These are phyloP conservation scores for Ischnura elegans DNA, from an alignment of 2,888 invertebrate species.

Conservation along the genomic window DNA sequence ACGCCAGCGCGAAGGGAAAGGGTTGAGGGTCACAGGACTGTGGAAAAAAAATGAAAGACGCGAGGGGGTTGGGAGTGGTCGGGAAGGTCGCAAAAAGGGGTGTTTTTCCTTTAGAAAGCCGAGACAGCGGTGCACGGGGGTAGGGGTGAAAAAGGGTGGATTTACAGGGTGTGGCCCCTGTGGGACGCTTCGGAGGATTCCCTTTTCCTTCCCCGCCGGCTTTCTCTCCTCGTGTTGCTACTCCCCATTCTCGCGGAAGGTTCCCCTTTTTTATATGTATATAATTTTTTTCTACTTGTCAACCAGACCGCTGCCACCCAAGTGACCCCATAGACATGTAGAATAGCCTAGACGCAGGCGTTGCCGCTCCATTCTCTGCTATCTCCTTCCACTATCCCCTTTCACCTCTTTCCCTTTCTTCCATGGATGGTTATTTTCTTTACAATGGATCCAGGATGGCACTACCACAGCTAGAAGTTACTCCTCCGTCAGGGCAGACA, in stretches of 20 bases:
- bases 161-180: conserved; percentile 56
- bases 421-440: conserved; percentile 44
- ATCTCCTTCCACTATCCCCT: conserved; percentile 9
- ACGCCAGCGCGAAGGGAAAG: conserved; percentile 17
- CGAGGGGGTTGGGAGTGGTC: conserved; percentile 32
- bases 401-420: neutral
- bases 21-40: conserved; percentile 30
- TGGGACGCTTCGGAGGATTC: conserved; percentile 65
- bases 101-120: conserved; percentile 61
- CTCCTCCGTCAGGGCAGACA: conserved; percentile 9
- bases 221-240: conserved; percentile 44
- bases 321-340: conserved; percentile 64
- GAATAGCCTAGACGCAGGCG: conserved; percentile 50
- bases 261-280: conserved; percentile 58
- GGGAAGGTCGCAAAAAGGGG: conserved; percentile 58
- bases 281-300: conserved; percentile 66
- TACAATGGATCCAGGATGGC: neutral
- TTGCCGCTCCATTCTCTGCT: conserved; percentile 49
- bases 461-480: neutral
- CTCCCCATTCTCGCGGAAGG: conserved; percentile 60
- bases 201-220: conserved; percentile 1
- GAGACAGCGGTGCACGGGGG: conserved; percentile 40
- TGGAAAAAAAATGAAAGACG: conserved; percentile 9
- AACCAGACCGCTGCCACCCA: conserved; percentile 67
- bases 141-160: conserved; percentile 32